These are phyloP conservation scores for Epinephelus fuscoguttatus DNA, from an alignment of 2,113 vertebrate species.

Conservation along the genomic window DNA sequence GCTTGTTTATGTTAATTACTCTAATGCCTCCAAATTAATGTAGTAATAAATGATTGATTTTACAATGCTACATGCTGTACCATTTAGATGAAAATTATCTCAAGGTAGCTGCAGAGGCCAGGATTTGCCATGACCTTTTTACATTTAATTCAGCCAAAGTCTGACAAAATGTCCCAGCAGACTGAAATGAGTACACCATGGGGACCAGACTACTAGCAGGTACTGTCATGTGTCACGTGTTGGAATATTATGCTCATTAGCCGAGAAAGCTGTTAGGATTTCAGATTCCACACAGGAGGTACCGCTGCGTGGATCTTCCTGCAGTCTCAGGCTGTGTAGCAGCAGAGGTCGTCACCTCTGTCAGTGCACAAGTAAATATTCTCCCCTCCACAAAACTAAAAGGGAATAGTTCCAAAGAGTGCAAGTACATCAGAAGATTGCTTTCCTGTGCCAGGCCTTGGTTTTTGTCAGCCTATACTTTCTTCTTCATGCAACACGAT, in stretches of 20 bases:
- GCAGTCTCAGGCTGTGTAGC: slow-evolving; percentile 29
- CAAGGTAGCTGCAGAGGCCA: slow-evolving; percentile 6
- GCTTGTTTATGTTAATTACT: slow-evolving; percentile 42
- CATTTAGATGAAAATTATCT: slow-evolving; percentile 6
- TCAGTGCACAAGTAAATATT: slow-evolving; percentile 17
- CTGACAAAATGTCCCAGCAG: slow-evolving; percentile 12
- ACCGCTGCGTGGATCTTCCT: slow-evolving; percentile 16
- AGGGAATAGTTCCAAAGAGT: slow-evolving; percentile 12
- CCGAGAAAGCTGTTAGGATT: slow-evolving; percentile 20
- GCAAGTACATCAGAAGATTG: not conserved
- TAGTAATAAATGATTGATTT: slow-evolving; percentile 2
- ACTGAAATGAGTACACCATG: slow-evolving; percentile 18
- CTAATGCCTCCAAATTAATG: slow-evolving; percentile 27
- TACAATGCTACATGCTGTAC: not conserved
- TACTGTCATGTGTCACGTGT: slow-evolving; percentile 13
- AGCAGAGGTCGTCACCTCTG: slow-evolving; percentile 38
- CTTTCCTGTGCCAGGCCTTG: not conserved
- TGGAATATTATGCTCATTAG: slow-evolving; percentile 23
- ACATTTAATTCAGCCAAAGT: not conserved
- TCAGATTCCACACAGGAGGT: slow-evolving; percentile 23
- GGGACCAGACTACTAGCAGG: slow-evolving; percentile 14
- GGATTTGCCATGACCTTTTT: slow-evolving; percentile 14
- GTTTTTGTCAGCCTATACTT: slow-evolving; percentile 32
- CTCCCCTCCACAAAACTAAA: slow-evolving; percentile 11
- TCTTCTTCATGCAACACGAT: slow-evolving; percentile 15